These are phyloP conservation scores for Tetheella fluctuosa DNA, from an alignment of 2,888 invertebrate species.

Conservation along the genomic window DNA sequence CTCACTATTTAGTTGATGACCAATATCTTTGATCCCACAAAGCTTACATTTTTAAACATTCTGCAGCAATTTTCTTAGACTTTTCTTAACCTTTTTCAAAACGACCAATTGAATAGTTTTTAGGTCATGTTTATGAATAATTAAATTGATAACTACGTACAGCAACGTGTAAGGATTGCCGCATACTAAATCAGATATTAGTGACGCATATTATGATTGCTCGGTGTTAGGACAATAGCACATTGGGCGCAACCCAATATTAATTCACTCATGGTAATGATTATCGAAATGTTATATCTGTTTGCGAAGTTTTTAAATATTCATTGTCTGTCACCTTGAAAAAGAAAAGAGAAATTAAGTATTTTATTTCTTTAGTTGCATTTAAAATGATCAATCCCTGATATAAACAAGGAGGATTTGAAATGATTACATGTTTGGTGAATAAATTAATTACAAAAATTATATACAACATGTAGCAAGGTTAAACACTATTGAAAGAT, in stretches of 20 bases:
- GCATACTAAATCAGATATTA: constrained; percentile 1
- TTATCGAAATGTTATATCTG: not conserved
- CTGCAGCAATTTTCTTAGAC: too few species aligned
- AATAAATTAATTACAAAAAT: too few species aligned
- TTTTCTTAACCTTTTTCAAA: too few species aligned
- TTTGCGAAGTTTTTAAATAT: not conserved
- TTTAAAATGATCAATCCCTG: too few species aligned
- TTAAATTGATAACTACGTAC: not conserved
- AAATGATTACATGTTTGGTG: too few species aligned
- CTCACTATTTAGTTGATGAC: too few species aligned
- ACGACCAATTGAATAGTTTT: not conserved
- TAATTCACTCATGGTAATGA: not conserved
- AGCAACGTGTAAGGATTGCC: not conserved
- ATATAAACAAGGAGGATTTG: too few species aligned
- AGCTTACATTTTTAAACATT: too few species aligned
- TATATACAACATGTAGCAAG: too few species aligned
- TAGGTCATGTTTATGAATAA: constrained; percentile 3
- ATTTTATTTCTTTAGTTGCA: too few species aligned
- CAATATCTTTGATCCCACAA: too few species aligned
- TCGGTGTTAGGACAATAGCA: not conserved
- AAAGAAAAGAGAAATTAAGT: not conserved
- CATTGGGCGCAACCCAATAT: not conserved
- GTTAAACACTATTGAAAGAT: too few species aligned
- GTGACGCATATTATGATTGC: not conserved
- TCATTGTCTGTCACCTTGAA: not conserved